Base-by-base conservation (phyloP, 2,113 vertebrate species). In the Engystomops pustulosus region DNA sequence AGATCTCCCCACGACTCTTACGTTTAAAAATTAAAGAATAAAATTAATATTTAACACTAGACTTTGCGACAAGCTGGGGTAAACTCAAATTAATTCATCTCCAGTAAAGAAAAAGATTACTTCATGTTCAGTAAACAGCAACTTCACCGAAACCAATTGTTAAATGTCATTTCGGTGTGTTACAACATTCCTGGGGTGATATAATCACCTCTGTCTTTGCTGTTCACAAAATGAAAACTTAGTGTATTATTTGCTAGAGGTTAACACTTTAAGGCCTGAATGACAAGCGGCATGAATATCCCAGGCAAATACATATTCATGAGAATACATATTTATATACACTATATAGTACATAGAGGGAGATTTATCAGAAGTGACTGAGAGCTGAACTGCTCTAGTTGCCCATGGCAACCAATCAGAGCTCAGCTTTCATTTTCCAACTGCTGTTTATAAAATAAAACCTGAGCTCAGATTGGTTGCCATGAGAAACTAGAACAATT, bases 121-220 rank as follows among this genome's bases (percentile, higher is more conserved):
- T 53, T 77, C 47, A n/a, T 77, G 49, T 75, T 75, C 71, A 47
- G 71, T 75, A 75, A 75, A 51, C 49, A 77, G 32, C 76, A 62
- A 79, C 51, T 60, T 79, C 34, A 79, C 53, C 23, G 53, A 79
- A 79, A 79, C 51, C 53, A 62, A 58, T 62, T 41, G 30, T 78
- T 58, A 36, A 41, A 58, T 32, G 49, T 78, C 53, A 58, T 34
- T 75, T 17, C 18, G 12, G 27, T 32, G 32, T 36, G 51, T 53
- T 58, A 58, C 51, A 25, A 58, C 18, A 58, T 23, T 58, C 51
- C 51, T 36, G 34, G 30, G 75, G 34, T 78, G 69, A 72, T 72
- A 72, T 45, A 72, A 72, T 47, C n/a, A 25, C 69, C 69, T 23
- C n/a, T 14, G 34, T 44, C 38, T 27, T 17, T 23, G 23, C n/a